A percentile compares a stretch with the other conserved stretches of the same genome.
phyloP scores from a whole-genome alignment of 2,888 invertebrate genomes.

The Sminthurides aquaticus region DNA sequence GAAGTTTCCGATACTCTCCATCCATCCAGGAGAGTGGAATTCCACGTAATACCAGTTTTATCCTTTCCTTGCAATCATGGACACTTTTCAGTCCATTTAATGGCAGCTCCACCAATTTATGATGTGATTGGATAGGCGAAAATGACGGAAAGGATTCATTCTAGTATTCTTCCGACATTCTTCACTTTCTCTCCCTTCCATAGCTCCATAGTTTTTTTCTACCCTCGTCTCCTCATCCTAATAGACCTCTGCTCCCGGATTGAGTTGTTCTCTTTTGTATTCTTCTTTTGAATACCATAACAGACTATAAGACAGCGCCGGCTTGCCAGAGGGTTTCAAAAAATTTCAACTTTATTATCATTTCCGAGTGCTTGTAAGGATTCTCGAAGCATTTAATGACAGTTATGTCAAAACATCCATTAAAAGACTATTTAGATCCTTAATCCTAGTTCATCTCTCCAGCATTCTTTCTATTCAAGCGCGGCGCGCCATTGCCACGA shows the following conservation, averaged over 20 bases:
- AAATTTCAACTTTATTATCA: background rate
- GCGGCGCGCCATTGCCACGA: too few species aligned
- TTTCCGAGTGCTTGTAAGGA: background rate
- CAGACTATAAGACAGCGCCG: too few species aligned
- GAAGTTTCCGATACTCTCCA: too few species aligned
- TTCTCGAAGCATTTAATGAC: background rate
- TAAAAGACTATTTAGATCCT: background rate
- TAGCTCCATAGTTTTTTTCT: background rate
- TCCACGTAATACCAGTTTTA: conserved; percentile 32
- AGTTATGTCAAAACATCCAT: background rate
- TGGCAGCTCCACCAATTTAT: conserved; percentile 42
- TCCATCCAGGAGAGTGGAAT: conserved; percentile 31
- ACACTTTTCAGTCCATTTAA: conserved; percentile 44
- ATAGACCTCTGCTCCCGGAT: too few species aligned
- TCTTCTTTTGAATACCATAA: too few species aligned
- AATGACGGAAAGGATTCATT: conserved; percentile 39
- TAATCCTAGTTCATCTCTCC: background rate
- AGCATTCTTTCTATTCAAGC: background rate
- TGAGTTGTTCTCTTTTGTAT: too few species aligned
- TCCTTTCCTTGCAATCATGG: conserved; percentile 41
- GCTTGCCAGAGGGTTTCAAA: background rate
- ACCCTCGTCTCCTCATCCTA: background rate
- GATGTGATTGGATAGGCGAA: conserved; percentile 39
- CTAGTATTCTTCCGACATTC: conserved; percentile 15
- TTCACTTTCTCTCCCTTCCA: conserved; percentile 7